These are phyloP conservation scores for Ophioderma brevispina DNA, from an alignment of 35 echinoderm and acorn worm species.

Conservation along the genomic window DNA sequence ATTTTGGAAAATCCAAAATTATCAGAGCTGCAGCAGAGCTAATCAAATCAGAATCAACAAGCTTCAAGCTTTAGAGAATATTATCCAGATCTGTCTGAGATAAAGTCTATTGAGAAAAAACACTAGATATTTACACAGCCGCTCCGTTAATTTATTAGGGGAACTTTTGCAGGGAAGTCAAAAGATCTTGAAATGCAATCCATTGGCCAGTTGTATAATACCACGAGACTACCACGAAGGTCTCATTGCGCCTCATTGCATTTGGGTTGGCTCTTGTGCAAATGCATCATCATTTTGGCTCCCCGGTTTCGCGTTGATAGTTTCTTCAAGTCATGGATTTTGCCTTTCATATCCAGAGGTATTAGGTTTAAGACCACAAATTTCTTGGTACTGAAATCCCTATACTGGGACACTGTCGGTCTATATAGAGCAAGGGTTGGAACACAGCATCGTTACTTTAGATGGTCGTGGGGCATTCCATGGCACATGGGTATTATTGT, in stretches of 20 bases:
- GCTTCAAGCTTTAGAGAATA: background rate
- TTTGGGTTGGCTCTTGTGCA: slow-evolving; percentile 68
- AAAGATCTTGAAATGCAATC: background rate
- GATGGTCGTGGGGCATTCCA: too few relatives aligned
- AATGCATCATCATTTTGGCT: slow-evolving; percentile 65
- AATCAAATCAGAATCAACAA: slow-evolving; percentile 38
- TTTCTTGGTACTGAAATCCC: slow-evolving; percentile 13
- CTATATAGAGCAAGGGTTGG: background rate
- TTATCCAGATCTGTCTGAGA: background rate
- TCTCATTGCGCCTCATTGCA: slow-evolving; percentile 51
- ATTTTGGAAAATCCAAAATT: slow-evolving; percentile 29
- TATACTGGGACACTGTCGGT: too few relatives aligned
- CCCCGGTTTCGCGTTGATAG: too few relatives aligned
- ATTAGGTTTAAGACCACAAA: slow-evolving; percentile 51
- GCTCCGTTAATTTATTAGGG: background rate
- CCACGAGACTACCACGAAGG: slow-evolving; percentile 41
- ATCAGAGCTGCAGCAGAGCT: slow-evolving; percentile 40
- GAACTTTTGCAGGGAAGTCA: background rate
- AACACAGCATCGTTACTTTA: background rate
- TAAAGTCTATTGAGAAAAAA: background rate
- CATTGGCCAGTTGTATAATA: slow-evolving; percentile 69
- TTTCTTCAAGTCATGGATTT: too few relatives aligned
- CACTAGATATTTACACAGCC: background rate
- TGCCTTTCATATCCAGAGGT: too few relatives aligned
- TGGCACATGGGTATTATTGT: too few relatives aligned